Base-by-base conservation (phyloP, 2,113 vertebrate genomes). In the Aramus guarauna region DNA sequence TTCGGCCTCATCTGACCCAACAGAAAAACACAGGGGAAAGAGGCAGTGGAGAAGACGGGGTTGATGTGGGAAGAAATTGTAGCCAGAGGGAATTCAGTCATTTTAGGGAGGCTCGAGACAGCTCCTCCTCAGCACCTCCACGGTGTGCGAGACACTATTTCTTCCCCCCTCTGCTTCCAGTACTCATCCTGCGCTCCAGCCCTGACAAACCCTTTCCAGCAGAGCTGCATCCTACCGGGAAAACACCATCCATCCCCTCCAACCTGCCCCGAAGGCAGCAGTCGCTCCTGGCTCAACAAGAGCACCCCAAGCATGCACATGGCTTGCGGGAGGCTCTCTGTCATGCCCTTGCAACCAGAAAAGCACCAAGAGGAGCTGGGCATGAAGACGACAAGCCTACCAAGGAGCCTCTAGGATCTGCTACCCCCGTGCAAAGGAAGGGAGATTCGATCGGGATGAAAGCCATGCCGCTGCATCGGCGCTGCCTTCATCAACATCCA, bases 401-500 rank as follows among this genome's bases (percentile, higher is more conserved):
- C 0, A 1, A 68, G 64, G 56, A 88, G 26, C 41, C 45, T 45
- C 50, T 12, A 1, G 23, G 30, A 12, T 15, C 6, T 1, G 15
- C 4, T 1, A 17, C 4, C 20, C 9, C 9, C 0, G 0, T 2
- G 23, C 12, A 30, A 22, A 52, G 27, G 64, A 29, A 71, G 9
- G 32, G 29, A 19, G 66, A 30, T 23, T 16, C 37, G 11, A 4
- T 0, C 0, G 8, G 39, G 55, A 76, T 29, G n/a, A n/a, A 76
- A 88, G 3, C 24, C 36, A 6, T 7, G 5, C 34, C 6, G 2
- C 41, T 7, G 66, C 56, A 13, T 2, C 5, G 43, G 29, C 15
- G 7, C 43, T 43, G 67, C 53, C 36, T 12, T 3, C 14, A 2
- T 0, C 5, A 43, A 34, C 3, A 1, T 30, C 55, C 23, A 19